Evolutionary conservation across 2,888 invertebrate genomes (phyloP).

Genomic region (Neoscelio sp.): DNA sequence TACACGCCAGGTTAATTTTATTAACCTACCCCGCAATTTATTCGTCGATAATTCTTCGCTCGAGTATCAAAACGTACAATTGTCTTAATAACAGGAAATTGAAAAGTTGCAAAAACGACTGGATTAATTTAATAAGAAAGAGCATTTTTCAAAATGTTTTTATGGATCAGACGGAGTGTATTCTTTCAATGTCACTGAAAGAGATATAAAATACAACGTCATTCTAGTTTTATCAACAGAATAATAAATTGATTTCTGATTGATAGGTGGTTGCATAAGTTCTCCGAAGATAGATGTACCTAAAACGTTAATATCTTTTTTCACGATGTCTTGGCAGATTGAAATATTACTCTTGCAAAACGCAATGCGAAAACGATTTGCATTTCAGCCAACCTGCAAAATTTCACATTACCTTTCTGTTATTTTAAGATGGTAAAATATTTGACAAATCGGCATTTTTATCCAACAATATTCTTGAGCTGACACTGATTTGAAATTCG

Average conservation of each 20-base stretch:
- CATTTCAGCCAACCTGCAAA: slow-evolving; percentile 74
- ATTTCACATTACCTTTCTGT: slow-evolving; percentile 73
- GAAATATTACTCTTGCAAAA: slow-evolving; percentile 61
- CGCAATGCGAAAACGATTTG: slow-evolving; percentile 74
- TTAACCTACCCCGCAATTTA: not conserved
- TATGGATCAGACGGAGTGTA: no score
- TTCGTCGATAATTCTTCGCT: not conserved
- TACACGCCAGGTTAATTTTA: not conserved
- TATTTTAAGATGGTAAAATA: slow-evolving; percentile 55
- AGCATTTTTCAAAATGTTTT: no score
- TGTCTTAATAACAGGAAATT: no score
- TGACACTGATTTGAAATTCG: slow-evolving; percentile 12
- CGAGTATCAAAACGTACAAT: no score
- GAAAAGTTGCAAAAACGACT: no score
- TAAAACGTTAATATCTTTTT: slow-evolving; percentile 53
- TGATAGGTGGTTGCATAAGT: slow-evolving; percentile 30
- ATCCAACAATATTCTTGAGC: slow-evolving; percentile 32
- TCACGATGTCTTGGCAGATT: slow-evolving; percentile 40
- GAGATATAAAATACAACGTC: no score
- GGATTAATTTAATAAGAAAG: no score
- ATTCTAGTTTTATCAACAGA: not conserved
- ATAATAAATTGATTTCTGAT: slow-evolving; percentile 24
- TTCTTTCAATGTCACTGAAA: no score
- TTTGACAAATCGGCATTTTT: slow-evolving; percentile 54
- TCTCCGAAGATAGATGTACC: slow-evolving; percentile 4